A percentile compares a stretch with the other conserved stretches of the same genome.
Conservation (phyloP, 2,113 vertebrate genomes). For the Protobothrops mucrosquamatus region DNA sequence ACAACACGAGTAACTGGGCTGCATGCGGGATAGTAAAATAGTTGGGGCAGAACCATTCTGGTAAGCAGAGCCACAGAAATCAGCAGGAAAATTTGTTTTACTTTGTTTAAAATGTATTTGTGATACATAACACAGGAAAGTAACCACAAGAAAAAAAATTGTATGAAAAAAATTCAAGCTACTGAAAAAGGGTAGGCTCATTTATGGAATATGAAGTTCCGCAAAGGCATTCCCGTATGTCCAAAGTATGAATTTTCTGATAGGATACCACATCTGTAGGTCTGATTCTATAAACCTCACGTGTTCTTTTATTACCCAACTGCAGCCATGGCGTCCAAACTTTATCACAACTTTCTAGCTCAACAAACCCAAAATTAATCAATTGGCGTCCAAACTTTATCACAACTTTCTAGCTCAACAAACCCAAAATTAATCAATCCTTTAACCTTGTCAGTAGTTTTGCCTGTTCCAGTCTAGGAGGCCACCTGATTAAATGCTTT, state of each 20-base stretch:
- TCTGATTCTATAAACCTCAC: background rate
- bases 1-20: background rate
- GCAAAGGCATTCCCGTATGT: background rate
- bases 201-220: background rate
- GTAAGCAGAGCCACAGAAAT: background rate
- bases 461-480: background rate
- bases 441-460: background rate
- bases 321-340: background rate
- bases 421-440: background rate
- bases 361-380: background rate
- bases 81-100: background rate
- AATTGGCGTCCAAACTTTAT: background rate
- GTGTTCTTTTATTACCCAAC: background rate
- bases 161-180: background rate
- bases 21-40: background rate
- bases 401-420: background rate
- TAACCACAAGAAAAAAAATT: background rate
- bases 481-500: background rate
- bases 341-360: background rate
- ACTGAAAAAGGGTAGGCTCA: too few species aligned
- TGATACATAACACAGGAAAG: background rate
- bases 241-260: background rate
- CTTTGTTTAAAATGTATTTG: background rate
- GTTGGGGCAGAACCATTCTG: background rate
- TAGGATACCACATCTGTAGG: background rate